phyloP scores from a whole-genome alignment of 1,140 invertebrate species.

The Neuroterus valhalla region DNA sequence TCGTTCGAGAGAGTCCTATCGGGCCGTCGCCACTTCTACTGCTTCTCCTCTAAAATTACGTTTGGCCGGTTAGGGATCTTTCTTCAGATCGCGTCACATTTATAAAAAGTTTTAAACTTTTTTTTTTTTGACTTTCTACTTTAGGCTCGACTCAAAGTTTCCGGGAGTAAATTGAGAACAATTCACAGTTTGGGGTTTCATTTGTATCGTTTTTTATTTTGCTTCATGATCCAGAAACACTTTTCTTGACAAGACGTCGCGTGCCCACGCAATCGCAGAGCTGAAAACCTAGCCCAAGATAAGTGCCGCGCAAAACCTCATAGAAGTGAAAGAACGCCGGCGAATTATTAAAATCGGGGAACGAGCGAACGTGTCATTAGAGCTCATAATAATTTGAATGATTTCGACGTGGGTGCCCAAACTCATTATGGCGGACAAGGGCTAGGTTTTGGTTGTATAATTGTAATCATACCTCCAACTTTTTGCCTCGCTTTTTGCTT shows the following conservation, averaged over 20 bases:
- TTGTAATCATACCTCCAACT: neutral
- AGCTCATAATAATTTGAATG: constrained; percentile 24
- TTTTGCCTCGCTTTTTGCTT: neutral
- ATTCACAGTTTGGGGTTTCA: neutral
- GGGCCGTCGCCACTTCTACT: too few species aligned
- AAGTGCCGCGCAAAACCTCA: constrained; percentile 20
- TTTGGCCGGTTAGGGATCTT: too few species aligned
- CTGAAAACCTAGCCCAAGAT: constrained; percentile 46
- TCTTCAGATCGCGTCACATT: too few species aligned
- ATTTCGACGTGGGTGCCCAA: constrained; percentile 20
- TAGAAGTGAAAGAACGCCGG: constrained; percentile 8
- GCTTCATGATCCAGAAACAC: constrained; percentile 11
- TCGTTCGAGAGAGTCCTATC: too few species aligned
- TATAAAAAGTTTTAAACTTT: too few species aligned
- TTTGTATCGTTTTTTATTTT: neutral
- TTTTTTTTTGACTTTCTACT: too few species aligned
- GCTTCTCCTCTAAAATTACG: too few species aligned
- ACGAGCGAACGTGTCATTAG: constrained; percentile 27
- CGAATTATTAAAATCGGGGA: constrained; percentile 26
- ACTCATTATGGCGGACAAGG: constrained; percentile 6
- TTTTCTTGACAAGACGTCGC: constrained; percentile 25
- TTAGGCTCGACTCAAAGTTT: too few species aligned
- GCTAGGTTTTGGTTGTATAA: neutral
- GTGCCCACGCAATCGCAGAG: constrained; percentile 42
- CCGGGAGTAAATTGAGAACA: neutral